Conservation (phyloP, 2,888 invertebrate genomes). For the Tridacna gigas region DNA sequence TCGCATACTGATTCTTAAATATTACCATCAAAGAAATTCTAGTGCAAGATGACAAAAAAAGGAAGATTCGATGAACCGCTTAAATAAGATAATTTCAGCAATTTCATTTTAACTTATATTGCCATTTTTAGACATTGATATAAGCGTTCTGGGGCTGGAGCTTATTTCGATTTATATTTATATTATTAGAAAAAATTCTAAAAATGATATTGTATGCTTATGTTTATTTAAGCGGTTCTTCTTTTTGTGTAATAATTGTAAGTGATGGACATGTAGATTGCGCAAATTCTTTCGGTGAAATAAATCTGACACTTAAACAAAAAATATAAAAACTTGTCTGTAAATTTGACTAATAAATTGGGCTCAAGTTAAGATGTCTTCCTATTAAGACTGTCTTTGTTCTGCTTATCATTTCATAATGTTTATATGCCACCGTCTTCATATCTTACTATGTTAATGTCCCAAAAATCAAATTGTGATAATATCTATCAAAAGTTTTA, state of each 20-base stretch:
- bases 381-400: conserved; percentile 8
- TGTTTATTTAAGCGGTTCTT: background rate
- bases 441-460: background rate
- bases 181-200: background rate
- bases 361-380: conserved; percentile 28
- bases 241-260: too few relatives aligned
- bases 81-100: background rate
- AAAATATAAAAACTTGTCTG: background rate
- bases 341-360: conserved; percentile 26
- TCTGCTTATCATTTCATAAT: background rate
- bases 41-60: too few relatives aligned
- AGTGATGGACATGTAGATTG: too few relatives aligned
- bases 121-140: conserved; percentile 15
- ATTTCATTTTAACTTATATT: conserved; percentile 1
- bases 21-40: too few relatives aligned
- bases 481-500: background rate
- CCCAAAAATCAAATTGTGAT: background rate
- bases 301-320: background rate
- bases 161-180: background rate
- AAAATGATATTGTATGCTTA: background rate
- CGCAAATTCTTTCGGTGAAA: background rate
- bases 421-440: background rate
- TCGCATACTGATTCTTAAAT: background rate
- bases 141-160: conserved; percentile 22
- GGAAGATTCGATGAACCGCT: background rate